These are phyloP conservation scores for Diploptera punctata DNA, from an alignment of 2,888 invertebrate species.

Conservation along the genomic window DNA sequence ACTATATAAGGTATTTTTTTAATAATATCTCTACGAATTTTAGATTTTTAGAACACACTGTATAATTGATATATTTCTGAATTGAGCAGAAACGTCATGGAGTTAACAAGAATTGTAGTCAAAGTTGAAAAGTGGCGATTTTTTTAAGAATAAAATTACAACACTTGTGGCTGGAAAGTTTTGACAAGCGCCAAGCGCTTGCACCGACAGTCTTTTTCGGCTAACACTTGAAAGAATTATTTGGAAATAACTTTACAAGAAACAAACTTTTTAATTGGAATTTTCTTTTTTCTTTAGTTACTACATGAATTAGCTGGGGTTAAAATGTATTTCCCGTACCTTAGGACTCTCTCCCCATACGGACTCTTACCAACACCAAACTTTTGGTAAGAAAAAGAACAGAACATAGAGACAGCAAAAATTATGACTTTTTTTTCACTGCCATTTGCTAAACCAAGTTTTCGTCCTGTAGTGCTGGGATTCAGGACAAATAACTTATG, in stretches of 20 bases:
- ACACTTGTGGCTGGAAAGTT: no score
- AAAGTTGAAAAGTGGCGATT: no score
- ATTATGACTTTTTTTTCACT: not conserved
- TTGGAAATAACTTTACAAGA: slow-evolving; percentile 5
- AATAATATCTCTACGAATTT: no score
- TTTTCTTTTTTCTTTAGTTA: not conserved
- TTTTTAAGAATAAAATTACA: no score
- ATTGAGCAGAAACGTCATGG: no score
- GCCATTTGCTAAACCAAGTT: not conserved
- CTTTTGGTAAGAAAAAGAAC: not conserved
- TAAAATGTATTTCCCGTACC: not conserved
- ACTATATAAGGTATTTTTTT: no score
- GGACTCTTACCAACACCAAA: not conserved
- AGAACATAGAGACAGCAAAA: not conserved
- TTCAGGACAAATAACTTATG: slow-evolving; percentile 6
- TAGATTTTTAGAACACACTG: no score
- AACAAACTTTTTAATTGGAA: slow-evolving; percentile 35
- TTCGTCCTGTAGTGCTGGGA: not conserved
- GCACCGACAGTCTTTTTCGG: not conserved
- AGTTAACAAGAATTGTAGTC: no score
- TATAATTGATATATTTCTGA: no score
- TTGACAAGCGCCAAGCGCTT: no score
- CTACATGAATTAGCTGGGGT: slow-evolving; percentile 7
- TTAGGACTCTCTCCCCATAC: not conserved
- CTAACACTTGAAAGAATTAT: not conserved